A percentile compares a stretch with the other conserved stretches of the same genome.
Evolutionary conservation across 2,888 invertebrate genomes (phyloP).

Genomic region (Colletes collaris): DNA sequence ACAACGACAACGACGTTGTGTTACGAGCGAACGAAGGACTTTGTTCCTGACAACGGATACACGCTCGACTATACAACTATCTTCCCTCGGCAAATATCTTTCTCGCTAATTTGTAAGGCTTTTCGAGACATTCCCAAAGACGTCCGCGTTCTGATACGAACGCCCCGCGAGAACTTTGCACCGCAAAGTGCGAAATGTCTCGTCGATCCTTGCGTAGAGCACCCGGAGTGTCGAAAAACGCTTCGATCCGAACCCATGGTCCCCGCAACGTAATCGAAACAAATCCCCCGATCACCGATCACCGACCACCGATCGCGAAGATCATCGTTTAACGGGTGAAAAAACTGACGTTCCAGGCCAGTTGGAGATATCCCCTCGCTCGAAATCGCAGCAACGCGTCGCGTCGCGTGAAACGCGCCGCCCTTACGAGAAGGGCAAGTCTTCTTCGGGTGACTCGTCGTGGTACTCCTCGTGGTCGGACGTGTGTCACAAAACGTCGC

Average conservation of each 20-base stretch:
- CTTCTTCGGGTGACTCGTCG: conserved; percentile 82
- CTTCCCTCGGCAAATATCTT: no score
- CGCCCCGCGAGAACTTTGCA: no score
- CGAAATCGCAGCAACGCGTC: conserved; percentile 17
- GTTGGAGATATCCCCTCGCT: background rate
- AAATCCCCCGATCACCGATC: no score
- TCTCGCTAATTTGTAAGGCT: no score
- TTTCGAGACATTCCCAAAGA: no score
- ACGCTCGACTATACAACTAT: no score
- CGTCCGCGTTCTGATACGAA: no score
- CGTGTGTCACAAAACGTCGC: conserved; percentile 83
- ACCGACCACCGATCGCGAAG: background rate
- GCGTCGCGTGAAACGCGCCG: conserved; percentile 28
- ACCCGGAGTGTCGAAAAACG: background rate
- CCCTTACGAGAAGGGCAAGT: conserved; percentile 81
- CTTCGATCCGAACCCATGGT: background rate
- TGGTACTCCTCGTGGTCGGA: conserved; percentile 83
- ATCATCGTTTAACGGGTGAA: background rate
- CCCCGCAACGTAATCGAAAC: background rate
- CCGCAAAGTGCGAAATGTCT: no score
- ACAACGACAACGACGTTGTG: no score
- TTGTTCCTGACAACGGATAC: no score
- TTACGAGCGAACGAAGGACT: no score
- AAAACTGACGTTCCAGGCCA: conserved; percentile 41
- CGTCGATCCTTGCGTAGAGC: background rate